Percentiles rank a stretch among this genome's conserved stretches.
phyloP scores from a whole-genome alignment of 2,113 vertebrate species.

The Poeciliopsis prolifica region DNA sequence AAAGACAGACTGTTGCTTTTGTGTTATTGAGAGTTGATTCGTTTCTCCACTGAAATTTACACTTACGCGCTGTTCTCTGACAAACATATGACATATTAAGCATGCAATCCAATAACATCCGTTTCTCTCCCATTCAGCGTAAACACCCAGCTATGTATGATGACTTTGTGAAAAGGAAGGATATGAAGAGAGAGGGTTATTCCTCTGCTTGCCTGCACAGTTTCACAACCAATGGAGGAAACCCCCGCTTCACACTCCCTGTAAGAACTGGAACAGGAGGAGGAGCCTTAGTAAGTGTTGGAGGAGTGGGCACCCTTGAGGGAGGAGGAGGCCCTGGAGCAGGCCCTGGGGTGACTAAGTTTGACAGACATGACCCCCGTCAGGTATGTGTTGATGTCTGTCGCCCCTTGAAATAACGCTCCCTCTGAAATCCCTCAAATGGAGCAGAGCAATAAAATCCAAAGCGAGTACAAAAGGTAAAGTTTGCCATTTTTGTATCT shows the following conservation, averaged over 20 bases:
- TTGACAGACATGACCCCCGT: conserved; percentile 81
- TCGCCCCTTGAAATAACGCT: background rate
- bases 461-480: background rate
- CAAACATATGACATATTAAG: background rate
- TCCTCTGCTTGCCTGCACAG: conserved; percentile 70
- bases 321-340: conserved; percentile 61
- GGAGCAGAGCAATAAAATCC: background rate
- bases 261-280: conserved; percentile 45
- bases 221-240: conserved; percentile 66
- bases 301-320: conserved; percentile 50
- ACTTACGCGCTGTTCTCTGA: background rate
- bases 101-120: conserved; percentile 2
- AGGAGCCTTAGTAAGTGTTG: conserved; percentile 35
- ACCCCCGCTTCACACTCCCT: conserved; percentile 54
- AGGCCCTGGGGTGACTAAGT: conserved; percentile 68
- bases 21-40: background rate
- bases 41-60: background rate
- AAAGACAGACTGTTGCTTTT: conserved; percentile 41
- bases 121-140: conserved; percentile 64
- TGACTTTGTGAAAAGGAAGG: conserved; percentile 85
- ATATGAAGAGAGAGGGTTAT: conserved; percentile 83
- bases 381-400: conserved; percentile 61
- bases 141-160: conserved; percentile 85
- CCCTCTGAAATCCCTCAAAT: background rate
- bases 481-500: background rate